phyloP scores from a whole-genome alignment of 2,888 invertebrate genomes.

The Cynaeus angustus region DNA sequence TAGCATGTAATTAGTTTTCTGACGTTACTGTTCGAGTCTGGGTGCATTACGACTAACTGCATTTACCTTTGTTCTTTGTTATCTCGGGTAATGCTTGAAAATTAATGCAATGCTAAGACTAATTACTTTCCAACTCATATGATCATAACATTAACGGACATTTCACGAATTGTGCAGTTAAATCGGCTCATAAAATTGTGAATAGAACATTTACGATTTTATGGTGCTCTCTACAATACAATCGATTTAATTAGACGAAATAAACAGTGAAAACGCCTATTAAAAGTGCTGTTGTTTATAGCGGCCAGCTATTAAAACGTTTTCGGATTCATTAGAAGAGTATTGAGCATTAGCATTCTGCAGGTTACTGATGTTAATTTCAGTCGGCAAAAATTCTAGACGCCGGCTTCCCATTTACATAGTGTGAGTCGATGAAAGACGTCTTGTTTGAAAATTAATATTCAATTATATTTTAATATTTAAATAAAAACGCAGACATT shows the following conservation, averaged over 20 bases:
- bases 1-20: slow-evolving; percentile 27
- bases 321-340: slow-evolving; percentile 1
- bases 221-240: slow-evolving; percentile 34
- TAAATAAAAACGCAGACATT: too few species aligned
- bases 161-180: slow-evolving; percentile 35
- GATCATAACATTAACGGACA: slow-evolving; percentile 13
- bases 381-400: neutral
- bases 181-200: slow-evolving; percentile 27
- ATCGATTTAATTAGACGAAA: slow-evolving; percentile 38
- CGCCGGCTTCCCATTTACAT: neutral
- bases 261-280: slow-evolving; percentile 29
- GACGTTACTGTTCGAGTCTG: slow-evolving; percentile 11
- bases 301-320: slow-evolving; percentile 23
- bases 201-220: slow-evolving; percentile 35
- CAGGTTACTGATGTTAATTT: neutral
- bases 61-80: slow-evolving; percentile 13
- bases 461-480: too few species aligned
- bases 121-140: neutral
- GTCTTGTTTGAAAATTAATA: too few species aligned
- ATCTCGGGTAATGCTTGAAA: neutral
- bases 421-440: too few species aligned
- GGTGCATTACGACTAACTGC: slow-evolving; percentile 10
- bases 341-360: slow-evolving; percentile 7
- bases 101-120: neutral
- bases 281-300: slow-evolving; percentile 36